phyloP scores from a whole-genome alignment of 2,888 invertebrate genomes.

The Trachelus iudaicus region DNA sequence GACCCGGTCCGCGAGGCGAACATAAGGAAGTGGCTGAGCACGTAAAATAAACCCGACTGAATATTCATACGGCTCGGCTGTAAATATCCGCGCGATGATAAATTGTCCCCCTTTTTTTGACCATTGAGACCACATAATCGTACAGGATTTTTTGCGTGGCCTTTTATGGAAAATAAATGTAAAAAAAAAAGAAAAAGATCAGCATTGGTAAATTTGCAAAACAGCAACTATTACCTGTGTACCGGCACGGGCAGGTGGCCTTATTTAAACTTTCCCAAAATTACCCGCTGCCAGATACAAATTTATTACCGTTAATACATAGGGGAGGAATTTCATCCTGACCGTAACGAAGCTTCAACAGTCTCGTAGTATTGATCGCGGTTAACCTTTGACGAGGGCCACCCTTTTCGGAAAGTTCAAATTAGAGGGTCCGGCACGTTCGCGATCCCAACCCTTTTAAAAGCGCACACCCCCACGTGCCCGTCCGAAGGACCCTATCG shows the following conservation, averaged over 20 bases:
- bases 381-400: conserved; percentile 9
- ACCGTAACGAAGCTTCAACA: neutral
- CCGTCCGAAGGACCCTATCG: conserved; percentile 14
- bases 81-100: conserved; percentile 50
- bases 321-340: neutral
- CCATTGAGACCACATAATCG: neutral
- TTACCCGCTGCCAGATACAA: neutral
- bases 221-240: neutral
- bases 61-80: conserved; percentile 53
- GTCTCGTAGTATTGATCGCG: neutral
- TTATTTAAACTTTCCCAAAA: neutral
- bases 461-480: conserved; percentile 37
- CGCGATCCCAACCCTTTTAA: conserved; percentile 42
- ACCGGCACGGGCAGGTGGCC: neutral
- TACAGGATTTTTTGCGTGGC: neutral
- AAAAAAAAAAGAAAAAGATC: neutral
- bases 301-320: neutral
- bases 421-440: conserved; percentile 43
- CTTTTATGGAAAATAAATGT: neutral
- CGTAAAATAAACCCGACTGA: conserved; percentile 55
- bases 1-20: conserved; percentile 37
- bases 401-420: conserved; percentile 41
- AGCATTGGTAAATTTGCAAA: neutral
- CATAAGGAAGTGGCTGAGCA: conserved; percentile 53
- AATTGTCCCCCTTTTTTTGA: conserved; percentile 43